Conservation (phyloP, 2,888 invertebrate species). For the Oasisia sp. region DNA sequence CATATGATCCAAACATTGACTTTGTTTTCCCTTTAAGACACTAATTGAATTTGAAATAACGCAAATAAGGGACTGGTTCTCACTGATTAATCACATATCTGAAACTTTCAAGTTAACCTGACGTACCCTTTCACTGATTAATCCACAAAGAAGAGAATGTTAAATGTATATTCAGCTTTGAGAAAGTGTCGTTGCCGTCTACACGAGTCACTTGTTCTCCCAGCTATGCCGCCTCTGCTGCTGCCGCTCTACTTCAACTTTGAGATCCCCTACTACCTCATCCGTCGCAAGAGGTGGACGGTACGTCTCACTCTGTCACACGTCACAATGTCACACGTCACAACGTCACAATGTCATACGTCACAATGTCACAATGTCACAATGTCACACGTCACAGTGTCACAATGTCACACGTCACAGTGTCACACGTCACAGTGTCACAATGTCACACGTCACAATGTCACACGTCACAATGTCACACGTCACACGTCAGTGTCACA, state of each 20-base stretch:
- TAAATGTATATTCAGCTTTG: background rate
- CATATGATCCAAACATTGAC: too few relatives aligned
- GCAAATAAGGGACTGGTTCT: background rate
- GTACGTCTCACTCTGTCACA: background rate
- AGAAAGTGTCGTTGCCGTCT: too few relatives aligned
- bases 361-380: background rate
- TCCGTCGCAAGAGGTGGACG: constrained; percentile 49
- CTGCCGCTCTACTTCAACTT: constrained; percentile 61
- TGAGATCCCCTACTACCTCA: constrained; percentile 57
- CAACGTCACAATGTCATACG: background rate
- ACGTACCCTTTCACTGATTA: background rate
- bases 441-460: background rate
- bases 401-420: background rate
- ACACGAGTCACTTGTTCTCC: constrained; percentile 39
- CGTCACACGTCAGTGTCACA: too few relatives aligned
- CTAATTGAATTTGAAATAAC: background rate
- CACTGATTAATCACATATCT: background rate
- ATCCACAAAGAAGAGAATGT: background rate
- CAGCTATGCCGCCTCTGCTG: constrained; percentile 60
- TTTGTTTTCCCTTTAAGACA: too few relatives aligned
- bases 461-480: too few relatives aligned
- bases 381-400: too few relatives aligned
- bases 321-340: background rate
- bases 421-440: background rate
- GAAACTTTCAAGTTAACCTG: background rate